Evolutionary conservation across 2,797 vertebrate genomes (phyloP), one percentile per base, ranked within the genome.

Genomic region (Oryzias sinensis): DNA sequence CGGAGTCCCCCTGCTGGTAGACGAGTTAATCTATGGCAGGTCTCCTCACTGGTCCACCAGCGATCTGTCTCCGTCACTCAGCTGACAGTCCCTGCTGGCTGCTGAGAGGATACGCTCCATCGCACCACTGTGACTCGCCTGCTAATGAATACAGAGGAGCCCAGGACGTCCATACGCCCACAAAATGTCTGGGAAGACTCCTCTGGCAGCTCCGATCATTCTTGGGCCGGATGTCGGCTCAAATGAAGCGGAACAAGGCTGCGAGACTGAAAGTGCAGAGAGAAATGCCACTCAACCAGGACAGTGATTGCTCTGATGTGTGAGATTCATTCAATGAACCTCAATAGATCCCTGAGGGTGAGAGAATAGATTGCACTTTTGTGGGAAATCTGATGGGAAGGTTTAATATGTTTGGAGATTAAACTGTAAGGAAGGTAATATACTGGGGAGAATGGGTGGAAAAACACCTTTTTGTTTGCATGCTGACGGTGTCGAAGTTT

Each of bases 41-140:
- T 84, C 72, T 58, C 86, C 87, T 92, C 84, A 47, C 85, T 64
- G 62, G 85, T 90, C 91, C 91, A 89, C 70, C 89, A 88, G 90
- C 47, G 87, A 96, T 97, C 92, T 82, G 93, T 98, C 95, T 95
- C 92, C 92, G 93, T 95, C 96, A 91, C 70, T 86, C 77, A 60
- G 75, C 58, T 65, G 75, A 88, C 87, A 87, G 83, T 88, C 92
- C 89, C 92, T 69, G 6, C 72, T 80, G 91, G 86, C 87, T 65
- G 64, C 87, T 59, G 69, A 83, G 86, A 88, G 87, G 86, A 93
- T 90, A 81, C 71, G 82, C 87, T 87, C 85, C 83, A 86, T 82
- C 70, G 79, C 76, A 43, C 77, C 59, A 33, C 63, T 87, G 51
- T 88, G 89, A 90, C 89, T 87, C 62, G 91, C 83, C 80, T 80